Conservation (phyloP, 2,113 vertebrate species). For the Porphyrio hochstetteri region DNA sequence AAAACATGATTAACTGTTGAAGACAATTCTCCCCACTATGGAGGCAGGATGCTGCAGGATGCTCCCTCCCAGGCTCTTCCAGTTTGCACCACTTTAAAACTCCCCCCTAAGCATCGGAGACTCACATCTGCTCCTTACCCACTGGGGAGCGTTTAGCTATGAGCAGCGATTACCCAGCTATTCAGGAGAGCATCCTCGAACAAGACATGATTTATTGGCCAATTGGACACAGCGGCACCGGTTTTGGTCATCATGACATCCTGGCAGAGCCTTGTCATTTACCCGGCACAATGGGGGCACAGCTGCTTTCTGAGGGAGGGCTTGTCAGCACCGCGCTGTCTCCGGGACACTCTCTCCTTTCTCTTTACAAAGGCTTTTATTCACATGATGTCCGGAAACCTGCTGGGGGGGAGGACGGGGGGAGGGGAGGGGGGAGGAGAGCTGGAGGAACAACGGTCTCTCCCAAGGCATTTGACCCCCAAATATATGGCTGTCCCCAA, state of each 20-base stretch:
- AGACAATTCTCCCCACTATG: not conserved
- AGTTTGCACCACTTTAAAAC: not conserved
- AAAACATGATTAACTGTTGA: not conserved
- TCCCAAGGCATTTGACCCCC: not conserved
- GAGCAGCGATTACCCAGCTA: not conserved
- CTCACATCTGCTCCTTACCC: not conserved
- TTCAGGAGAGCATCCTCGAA: not conserved
- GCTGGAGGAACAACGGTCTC: not conserved
- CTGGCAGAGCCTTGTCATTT: not conserved
- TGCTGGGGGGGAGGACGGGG: not conserved
- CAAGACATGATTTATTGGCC: not conserved
- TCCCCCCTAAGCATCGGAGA: not conserved
- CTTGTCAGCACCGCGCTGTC: not conserved
- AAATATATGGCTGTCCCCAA: not conserved
- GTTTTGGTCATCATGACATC: not conserved
- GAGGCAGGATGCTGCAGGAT: not conserved
- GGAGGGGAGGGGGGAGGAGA: not conserved
- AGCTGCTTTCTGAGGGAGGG: not conserved
- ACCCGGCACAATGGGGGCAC: not conserved
- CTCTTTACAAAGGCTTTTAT: not conserved
- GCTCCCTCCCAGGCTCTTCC: not conserved
- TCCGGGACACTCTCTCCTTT: not conserved
- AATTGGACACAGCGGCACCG: not conserved
- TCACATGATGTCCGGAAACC: not conserved
- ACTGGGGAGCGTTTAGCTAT: not conserved